Conservation (phyloP, 2,797 vertebrate genomes). For the Chromis chromis region DNA sequence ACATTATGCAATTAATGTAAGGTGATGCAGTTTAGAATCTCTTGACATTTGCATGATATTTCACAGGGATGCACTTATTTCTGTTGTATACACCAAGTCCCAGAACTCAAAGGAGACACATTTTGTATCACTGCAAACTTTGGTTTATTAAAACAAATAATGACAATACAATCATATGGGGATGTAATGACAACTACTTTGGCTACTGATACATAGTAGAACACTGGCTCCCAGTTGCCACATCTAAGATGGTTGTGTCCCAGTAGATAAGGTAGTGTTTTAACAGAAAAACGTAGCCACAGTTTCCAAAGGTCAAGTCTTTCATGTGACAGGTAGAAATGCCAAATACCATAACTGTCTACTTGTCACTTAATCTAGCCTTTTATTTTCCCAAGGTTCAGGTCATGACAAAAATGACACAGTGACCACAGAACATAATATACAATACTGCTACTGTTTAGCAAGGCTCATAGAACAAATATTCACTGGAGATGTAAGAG, state of each 20-base stretch:
- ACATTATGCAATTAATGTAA: too few species aligned
- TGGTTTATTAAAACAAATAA: too few species aligned
- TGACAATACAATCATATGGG: too few species aligned
- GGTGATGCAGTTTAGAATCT: too few species aligned
- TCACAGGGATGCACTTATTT: too few species aligned
- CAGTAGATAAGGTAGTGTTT: not conserved
- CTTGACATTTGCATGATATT: too few species aligned
- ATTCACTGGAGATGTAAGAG: slow-evolving; percentile 51
- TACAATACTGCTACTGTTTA: slow-evolving; percentile 64
- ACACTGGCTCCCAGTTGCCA: not conserved
- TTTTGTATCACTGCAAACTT: too few species aligned
- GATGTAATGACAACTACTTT: too few species aligned
- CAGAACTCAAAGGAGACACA: too few species aligned
- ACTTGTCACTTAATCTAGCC: slow-evolving; percentile 25
- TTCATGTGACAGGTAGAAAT: slow-evolving; percentile 33
- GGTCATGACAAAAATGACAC: slow-evolving; percentile 58
- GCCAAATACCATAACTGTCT: not conserved
- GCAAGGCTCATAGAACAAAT: slow-evolving; percentile 57
- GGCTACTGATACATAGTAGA: not conserved
- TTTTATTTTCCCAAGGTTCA: slow-evolving; percentile 55
- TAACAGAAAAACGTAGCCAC: slow-evolving; percentile 8
- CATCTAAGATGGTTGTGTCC: not conserved
- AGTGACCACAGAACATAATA: slow-evolving; percentile 56
- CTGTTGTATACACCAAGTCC: too few species aligned
- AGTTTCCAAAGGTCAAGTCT: slow-evolving; percentile 27